A percentile compares a stretch with the other conserved stretches of the same genome.
Conservation (phyloP, 2,797 vertebrate species). For the Schizopygopsis malacanthus region DNA sequence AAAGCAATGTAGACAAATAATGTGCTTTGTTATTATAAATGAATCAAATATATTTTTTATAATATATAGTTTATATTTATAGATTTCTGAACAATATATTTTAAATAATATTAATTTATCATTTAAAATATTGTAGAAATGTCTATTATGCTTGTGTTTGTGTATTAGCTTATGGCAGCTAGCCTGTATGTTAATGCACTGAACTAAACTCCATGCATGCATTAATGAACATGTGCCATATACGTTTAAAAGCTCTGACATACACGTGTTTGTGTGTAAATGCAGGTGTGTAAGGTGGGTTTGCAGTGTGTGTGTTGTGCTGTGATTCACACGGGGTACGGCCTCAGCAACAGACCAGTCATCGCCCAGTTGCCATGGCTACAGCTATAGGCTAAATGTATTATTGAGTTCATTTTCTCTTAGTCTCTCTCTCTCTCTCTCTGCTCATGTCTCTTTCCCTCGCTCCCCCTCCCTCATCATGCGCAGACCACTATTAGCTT, state of each 20-base stretch:
- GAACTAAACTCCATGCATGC: background rate
- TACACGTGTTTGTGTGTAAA: conserved; percentile 42
- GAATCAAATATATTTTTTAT: background rate
- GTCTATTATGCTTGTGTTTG: background rate
- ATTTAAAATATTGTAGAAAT: background rate
- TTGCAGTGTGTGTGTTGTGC: conserved; percentile 42
- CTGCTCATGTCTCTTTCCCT: conserved; percentile 35
- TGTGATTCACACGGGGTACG: conserved; percentile 55
- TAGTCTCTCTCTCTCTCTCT: conserved; percentile 31
- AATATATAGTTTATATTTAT: background rate
- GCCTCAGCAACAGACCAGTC: conserved; percentile 60
- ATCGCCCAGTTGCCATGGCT: conserved; percentile 62
- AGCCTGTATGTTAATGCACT: background rate
- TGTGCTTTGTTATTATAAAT: background rate
- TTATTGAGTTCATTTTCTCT: conserved; percentile 60
- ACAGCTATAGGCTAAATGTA: conserved; percentile 62
- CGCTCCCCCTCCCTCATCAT: conserved; percentile 35
- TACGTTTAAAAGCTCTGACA: conserved; percentile 2
- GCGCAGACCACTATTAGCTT: conserved; percentile 49
- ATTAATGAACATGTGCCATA: background rate
- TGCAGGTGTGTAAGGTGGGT: conserved; percentile 34
- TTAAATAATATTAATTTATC: background rate
- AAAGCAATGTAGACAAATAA: background rate
- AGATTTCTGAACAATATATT: background rate
- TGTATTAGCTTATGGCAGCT: background rate